These are phyloP conservation scores for Ferrisia virgata DNA, from an alignment of 2,888 invertebrate genomes.

Conservation along the genomic window DNA sequence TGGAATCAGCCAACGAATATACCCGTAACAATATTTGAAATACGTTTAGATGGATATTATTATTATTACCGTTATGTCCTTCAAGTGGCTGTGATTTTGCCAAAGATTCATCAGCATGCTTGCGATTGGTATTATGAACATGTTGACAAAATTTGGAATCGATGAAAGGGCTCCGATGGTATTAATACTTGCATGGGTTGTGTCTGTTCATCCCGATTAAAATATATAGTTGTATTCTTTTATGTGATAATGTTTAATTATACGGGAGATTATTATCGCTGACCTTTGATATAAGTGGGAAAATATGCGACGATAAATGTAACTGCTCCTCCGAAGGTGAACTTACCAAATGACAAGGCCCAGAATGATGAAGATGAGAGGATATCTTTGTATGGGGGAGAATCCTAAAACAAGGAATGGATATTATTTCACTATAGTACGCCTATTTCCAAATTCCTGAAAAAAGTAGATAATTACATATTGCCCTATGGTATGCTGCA, in stretches of 20 bases:
- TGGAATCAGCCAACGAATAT: no score
- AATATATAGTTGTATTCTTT: no score
- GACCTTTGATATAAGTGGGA: slow-evolving; percentile 24
- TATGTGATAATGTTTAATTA: background rate
- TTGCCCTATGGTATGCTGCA: background rate
- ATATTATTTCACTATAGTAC: background rate
- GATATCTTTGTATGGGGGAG: background rate
- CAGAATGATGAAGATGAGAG: background rate
- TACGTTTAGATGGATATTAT: background rate
- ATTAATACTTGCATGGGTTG: background rate
- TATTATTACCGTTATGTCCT: background rate
- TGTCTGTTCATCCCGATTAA: background rate
- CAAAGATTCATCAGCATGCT: background rate
- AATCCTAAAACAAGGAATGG: background rate
- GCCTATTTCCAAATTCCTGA: background rate
- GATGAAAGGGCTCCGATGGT: background rate
- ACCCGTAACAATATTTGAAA: no score
- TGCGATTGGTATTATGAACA: background rate
- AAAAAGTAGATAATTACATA: background rate
- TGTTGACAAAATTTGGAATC: background rate
- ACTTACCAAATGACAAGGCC: background rate
- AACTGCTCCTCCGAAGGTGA: background rate
- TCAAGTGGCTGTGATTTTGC: background rate
- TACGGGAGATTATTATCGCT: background rate
- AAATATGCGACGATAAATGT: background rate